Conservation (phyloP, 2,797 vertebrate genomes). For the Gobionotothen gibberifrons region DNA sequence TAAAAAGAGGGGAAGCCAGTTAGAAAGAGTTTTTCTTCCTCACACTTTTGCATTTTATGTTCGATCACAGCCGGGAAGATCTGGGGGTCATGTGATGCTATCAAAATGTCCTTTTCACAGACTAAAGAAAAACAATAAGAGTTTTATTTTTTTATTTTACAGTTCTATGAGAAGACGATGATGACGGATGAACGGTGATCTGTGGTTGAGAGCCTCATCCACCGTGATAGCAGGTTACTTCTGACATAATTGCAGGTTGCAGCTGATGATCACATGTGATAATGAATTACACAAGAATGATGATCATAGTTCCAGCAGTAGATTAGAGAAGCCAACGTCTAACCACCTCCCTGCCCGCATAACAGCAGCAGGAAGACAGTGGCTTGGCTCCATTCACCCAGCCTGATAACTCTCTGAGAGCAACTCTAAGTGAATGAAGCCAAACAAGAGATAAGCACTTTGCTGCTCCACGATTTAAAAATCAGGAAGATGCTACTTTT, state of each 20-base stretch:
- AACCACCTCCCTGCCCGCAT: conserved; percentile 42
- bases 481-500: conserved; percentile 38
- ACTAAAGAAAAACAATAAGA: conserved; percentile 21
- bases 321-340: conserved; percentile 62
- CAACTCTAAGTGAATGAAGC: conserved; percentile 66
- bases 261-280: conserved; percentile 67
- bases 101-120: conserved; percentile 28
- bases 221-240: conserved; percentile 60
- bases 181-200: conserved; percentile 13
- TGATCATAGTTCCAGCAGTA: conserved; percentile 68
- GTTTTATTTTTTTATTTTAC: conserved; percentile 20
- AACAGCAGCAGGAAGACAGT: conserved; percentile 47
- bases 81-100: conserved; percentile 46
- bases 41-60: conserved; percentile 27
- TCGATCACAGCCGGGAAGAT: conserved; percentile 33
- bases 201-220: conserved; percentile 37
- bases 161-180: conserved; percentile 3
- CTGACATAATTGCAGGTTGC: conserved; percentile 61
- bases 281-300: conserved; percentile 64
- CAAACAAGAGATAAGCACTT: conserved; percentile 35
- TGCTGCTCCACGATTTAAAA: conserved; percentile 35
- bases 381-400: conserved; percentile 49
- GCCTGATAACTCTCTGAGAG: conserved; percentile 49
- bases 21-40: conserved; percentile 13
- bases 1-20: conserved; percentile 10